Base-by-base conservation (phyloP, 2,797 vertebrate genomes). In the Lycodopsis pacificus region DNA sequence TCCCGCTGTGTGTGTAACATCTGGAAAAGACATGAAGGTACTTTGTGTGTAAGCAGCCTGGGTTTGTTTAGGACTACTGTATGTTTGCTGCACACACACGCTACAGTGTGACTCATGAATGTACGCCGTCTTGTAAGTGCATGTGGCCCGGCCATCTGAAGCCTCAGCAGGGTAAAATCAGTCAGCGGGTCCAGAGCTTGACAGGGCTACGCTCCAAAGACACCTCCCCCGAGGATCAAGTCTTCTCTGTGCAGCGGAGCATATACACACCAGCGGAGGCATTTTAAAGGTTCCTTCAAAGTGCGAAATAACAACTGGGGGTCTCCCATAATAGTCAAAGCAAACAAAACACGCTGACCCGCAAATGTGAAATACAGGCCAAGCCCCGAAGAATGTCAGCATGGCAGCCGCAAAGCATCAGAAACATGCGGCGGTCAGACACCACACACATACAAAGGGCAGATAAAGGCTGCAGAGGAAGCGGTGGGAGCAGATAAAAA, bases 281-380 rank as follows among this genome's bases (percentile, higher is more conserved):
- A 80, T 90, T 89, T 89, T 88, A 69, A 81, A 86, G 82, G 86
- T 89, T 88, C 89, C 80, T 89, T 80, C 85, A 89, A 90, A 92
- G 90, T 89, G 86, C 82, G 84, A 94, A 93, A 93, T 85, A 94
- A 92, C 91, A 93, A 92, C 90, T 88, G 88, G 82, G 79, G 85
- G 88, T 89, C 87, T 92, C 87, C 84, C 82, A 86, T 88, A 85
- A 93, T 91, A 92, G 87, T 85, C 75, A 86, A 93, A 90, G 77
- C 85, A 94, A 93, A 93, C 90, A 91, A 85, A 89, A 88, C 88
- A 82, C 68, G 75, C 81, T 80, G 87, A 90, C 88, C 90, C 67
- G 81, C 82, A 84, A 88, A 91, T 92, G 91, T 87, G 88, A 92
- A 93, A 88, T 81, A 77, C 83, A 85, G 91, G 89, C 85, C 89